Evolutionary conservation across 1,140 invertebrate genomes (phyloP).

Genomic region (Macrobrachium nipponense): DNA sequence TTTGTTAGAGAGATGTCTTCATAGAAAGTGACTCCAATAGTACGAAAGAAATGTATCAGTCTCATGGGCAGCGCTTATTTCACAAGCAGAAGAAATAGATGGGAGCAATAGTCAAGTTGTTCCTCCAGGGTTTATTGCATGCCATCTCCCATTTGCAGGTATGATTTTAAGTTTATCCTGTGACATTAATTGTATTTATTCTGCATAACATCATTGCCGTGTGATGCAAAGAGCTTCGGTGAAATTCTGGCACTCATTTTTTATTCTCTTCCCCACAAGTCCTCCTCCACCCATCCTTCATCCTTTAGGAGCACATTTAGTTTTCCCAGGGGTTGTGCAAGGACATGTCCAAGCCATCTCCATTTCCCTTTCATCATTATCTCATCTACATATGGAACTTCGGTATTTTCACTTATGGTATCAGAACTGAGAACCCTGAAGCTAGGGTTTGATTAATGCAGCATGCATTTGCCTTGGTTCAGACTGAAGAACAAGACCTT

Average conservation of each 20-base stretch:
- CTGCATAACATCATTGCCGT: too few relatives aligned
- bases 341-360: too few relatives aligned
- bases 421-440: too few relatives aligned
- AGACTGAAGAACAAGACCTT: too few relatives aligned
- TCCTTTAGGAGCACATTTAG: too few relatives aligned
- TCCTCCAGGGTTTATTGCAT: constrained; percentile 72
- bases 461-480: too few relatives aligned
- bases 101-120: constrained; percentile 68
- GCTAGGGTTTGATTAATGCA: too few relatives aligned
- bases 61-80: constrained; percentile 70
- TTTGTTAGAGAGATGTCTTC: constrained; percentile 70
- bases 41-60: constrained; percentile 69
- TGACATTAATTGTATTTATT: neutral
- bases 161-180: neutral
- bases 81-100: constrained; percentile 70
- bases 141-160: constrained; percentile 70
- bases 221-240: neutral
- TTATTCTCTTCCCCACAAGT: neutral
- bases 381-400: too few relatives aligned
- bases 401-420: too few relatives aligned
- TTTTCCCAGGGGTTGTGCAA: too few relatives aligned
- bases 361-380: too few relatives aligned
- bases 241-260: neutral
- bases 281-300: too few relatives aligned
- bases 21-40: constrained; percentile 69